These are phyloP conservation scores for Sciurus vulgaris DNA, from an alignment of 2,797 vertebrate genomes.

Conservation along the genomic window DNA sequence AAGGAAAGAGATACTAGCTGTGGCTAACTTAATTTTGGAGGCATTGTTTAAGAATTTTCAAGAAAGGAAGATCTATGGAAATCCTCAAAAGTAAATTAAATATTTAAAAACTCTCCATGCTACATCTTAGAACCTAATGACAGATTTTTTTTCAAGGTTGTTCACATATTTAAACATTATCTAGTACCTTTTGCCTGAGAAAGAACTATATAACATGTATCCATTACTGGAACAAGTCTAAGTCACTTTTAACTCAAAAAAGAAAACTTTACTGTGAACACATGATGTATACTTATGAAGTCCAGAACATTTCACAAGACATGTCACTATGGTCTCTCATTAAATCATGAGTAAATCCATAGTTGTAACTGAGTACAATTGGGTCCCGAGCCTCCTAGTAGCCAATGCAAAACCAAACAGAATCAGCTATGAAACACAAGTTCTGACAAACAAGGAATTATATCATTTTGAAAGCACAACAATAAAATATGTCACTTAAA, in stretches of 20 bases:
- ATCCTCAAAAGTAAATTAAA: constrained; percentile 48
- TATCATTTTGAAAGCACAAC: constrained; percentile 41
- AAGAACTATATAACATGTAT: neutral
- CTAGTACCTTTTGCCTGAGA: neutral
- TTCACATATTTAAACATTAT: constrained; percentile 27
- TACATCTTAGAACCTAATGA: constrained; percentile 30
- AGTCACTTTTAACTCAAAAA: constrained; percentile 6
- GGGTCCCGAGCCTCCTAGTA: neutral
- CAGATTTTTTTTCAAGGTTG: constrained; percentile 30
- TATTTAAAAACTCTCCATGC: neutral
- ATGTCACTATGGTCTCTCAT: neutral
- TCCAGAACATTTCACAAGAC: constrained; percentile 58
- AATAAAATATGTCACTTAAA: constrained; percentile 39
- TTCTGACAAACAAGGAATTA: constrained; percentile 21
- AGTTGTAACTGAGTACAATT: constrained; percentile 46
- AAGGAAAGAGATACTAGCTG: neutral
- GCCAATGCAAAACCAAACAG: constrained; percentile 64
- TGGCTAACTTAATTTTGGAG: constrained; percentile 51
- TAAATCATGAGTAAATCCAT: constrained; percentile 9
- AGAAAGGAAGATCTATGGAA: constrained; percentile 7
- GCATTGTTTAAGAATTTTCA: constrained; percentile 35
- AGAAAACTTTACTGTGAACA: constrained; percentile 46
- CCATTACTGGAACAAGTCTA: neutral
- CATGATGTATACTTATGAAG: constrained; percentile 38
- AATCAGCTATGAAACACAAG: constrained; percentile 39